These are phyloP conservation scores for Eremophila alpestris DNA, from an alignment of 2,797 vertebrate genomes.

Conservation along the genomic window DNA sequence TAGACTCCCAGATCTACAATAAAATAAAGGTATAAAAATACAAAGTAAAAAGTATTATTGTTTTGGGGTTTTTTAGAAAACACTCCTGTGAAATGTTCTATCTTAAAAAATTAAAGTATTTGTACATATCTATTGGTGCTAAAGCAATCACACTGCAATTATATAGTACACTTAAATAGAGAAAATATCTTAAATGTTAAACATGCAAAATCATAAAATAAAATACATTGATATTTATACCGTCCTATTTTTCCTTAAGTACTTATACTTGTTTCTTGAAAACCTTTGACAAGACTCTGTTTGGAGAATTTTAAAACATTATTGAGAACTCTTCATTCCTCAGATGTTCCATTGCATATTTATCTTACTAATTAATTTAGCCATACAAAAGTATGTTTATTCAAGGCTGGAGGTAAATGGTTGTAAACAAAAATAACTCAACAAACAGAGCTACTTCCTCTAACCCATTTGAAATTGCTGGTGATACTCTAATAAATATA, in stretches of 20 bases:
- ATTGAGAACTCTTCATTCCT: not conserved
- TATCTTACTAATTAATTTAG: constrained; percentile 48
- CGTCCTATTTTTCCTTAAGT: not conserved
- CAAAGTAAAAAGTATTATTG: not conserved
- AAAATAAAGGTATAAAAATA: not conserved
- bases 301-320: not conserved
- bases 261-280: not conserved
- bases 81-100: not conserved
- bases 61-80: not conserved
- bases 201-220: not conserved
- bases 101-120: not conserved
- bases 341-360: not conserved
- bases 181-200: not conserved
- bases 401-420: not conserved
- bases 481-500: not conserved
- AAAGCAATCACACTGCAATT: not conserved
- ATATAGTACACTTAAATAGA: not conserved
- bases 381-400: not conserved
- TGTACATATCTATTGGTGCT: not conserved
- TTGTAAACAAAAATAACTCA: not conserved
- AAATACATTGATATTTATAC: not conserved
- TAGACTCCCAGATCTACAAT: not conserved
- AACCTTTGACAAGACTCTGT: not conserved
- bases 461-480: constrained; percentile 38
- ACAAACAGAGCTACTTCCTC: not conserved